Evolutionary conservation across 2,888 invertebrate species (phyloP).

Genomic region (Nemapogon koenigi): DNA sequence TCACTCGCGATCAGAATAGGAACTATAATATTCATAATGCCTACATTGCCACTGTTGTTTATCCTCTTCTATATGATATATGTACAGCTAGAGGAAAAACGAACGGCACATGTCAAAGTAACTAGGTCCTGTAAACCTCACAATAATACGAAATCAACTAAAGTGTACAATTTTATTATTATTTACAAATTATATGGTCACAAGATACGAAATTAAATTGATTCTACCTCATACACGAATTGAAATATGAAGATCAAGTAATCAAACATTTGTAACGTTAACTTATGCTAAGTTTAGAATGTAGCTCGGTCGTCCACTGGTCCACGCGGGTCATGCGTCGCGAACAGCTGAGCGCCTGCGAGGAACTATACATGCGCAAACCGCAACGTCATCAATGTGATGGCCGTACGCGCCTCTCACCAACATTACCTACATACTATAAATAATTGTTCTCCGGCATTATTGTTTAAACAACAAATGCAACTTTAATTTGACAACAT

Average conservation of each 20-base stretch:
- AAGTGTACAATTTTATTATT: slow-evolving; percentile 5
- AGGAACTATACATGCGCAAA: slow-evolving; percentile 64
- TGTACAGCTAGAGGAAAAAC: no score
- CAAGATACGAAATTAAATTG: slow-evolving; percentile 1
- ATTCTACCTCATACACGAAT: not conserved
- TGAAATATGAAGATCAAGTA: not conserved
- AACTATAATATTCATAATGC: slow-evolving; percentile 66
- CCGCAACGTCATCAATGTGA: slow-evolving; percentile 52
- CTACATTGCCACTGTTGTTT: no score
- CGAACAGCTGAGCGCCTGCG: slow-evolving; percentile 39
- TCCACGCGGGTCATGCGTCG: slow-evolving; percentile 20
- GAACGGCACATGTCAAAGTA: no score
- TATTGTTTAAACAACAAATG: slow-evolving; percentile 48
- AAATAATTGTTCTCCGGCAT: slow-evolving; percentile 43
- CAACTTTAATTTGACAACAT: slow-evolving; percentile 24
- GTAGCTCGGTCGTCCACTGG: slow-evolving; percentile 24
- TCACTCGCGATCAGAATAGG: slow-evolving; percentile 60
- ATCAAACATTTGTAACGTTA: slow-evolving; percentile 46
- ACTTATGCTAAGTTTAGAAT: slow-evolving; percentile 62
- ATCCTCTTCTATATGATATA: no score
- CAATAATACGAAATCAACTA: no score
- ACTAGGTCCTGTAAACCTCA: no score
- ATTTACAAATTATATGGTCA: slow-evolving; percentile 4
- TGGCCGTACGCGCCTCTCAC: slow-evolving; percentile 33
- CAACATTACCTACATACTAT: slow-evolving; percentile 55